Evolutionary conservation across 2,888 invertebrate genomes (phyloP), one percentile per base, ranked within the genome.

Genomic region (Hartigia nigra): DNA sequence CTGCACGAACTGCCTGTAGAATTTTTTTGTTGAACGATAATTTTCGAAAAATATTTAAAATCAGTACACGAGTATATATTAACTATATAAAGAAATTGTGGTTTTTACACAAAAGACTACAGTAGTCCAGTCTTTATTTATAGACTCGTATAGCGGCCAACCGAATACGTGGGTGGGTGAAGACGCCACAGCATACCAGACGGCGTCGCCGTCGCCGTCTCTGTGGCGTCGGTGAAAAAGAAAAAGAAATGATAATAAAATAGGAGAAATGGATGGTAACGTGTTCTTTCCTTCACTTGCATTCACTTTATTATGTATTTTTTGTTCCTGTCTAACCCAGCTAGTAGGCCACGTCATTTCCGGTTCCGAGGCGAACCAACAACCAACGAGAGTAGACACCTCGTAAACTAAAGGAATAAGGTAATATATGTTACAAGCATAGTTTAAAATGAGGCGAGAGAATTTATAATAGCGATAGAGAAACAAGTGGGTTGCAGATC

Each of bases 161-260:
- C 55, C 32, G 12, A 74, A 77, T 23, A 74, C 79, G 79, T 79
- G 79, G 79, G 79, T 79, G 79, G 75, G 77, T 77, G 55, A 55
- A 55, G 55, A 55, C 55, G 55, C 9, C 55, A 23, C 55, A 39
- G 12, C 39, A 39, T 76, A 75, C 75, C 36, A 31, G 31, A 34
- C 69, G 32, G 31, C 77, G 76, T 37, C 79, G 79, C 37, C 76
- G 76, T 35, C 79, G 79, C 76, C 55, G 55, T 55, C 55, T 23
- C 23, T 55, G 55, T 55, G 55, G 55, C 23, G 55, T 55, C 55
- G 55, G 23, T 55, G 55, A 23, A 55, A 55, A 23, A 55, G 55
- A 55, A 55, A 55, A 55, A 55, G 23, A 55, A 55, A 55, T 23
- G 9, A 55, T 55, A 23, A 55, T 55, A 55, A 55, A 55, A 55